Evolutionary conservation across 2,113 vertebrate genomes (phyloP).

Genomic region (Eptatretus burgeri): DNA sequence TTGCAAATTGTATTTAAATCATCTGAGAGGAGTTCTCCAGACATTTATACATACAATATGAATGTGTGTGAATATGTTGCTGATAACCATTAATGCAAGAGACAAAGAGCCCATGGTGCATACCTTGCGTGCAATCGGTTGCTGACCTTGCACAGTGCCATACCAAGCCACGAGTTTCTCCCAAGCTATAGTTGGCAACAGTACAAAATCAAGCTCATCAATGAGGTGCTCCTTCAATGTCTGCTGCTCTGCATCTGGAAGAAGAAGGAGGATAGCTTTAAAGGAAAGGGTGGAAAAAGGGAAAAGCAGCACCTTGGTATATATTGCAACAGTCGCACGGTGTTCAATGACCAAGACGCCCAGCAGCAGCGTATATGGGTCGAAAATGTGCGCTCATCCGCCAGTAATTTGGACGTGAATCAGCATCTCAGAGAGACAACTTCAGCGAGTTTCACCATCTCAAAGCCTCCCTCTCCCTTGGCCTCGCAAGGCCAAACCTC

Average conservation of each 20-base stretch:
- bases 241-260: slow-evolving; percentile 56
- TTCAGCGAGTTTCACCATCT: too few species aligned
- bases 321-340: neutral
- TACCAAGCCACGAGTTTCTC: slow-evolving; percentile 97
- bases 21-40: too few species aligned
- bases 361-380: neutral
- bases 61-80: too few species aligned
- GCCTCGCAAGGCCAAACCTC: too few species aligned
- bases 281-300: slow-evolving; percentile 11
- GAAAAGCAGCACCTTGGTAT: neutral
- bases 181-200: slow-evolving; percentile 89
- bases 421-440: too few species aligned
- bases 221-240: slow-evolving; percentile 94
- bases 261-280: neutral
- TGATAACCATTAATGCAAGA: neutral
- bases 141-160: slow-evolving; percentile 45
- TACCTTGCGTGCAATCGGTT: slow-evolving; percentile 91
- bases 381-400: neutral
- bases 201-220: slow-evolving; percentile 88
- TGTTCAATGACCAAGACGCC: neutral
- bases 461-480: too few species aligned
- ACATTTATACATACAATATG: too few species aligned
- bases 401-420: neutral
- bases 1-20: too few species aligned
- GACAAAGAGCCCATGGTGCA: neutral